Conservation (phyloP, 1,140 invertebrate species). For the Scaptomyza montana region DNA sequence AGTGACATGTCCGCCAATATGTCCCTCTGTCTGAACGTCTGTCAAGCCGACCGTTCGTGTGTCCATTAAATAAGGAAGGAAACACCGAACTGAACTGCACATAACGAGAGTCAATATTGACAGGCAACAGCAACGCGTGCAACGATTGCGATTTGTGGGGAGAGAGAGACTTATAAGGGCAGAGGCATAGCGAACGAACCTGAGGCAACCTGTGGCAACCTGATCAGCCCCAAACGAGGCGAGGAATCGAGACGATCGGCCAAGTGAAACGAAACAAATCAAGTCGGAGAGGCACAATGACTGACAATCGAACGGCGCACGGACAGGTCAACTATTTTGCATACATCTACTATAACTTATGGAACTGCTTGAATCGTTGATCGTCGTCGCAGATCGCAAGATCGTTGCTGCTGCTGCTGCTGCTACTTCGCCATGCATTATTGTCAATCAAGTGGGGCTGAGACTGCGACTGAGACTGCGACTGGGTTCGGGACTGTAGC, state of each 20-base stretch:
- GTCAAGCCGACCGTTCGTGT: conserved; percentile 71
- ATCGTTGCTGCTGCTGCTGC: conserved; percentile 40
- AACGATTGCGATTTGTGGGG: conserved; percentile 41
- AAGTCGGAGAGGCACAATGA: conserved; percentile 77
- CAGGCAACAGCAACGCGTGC: conserved; percentile 77
- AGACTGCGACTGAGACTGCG: conserved; percentile 1
- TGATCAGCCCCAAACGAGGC: conserved; percentile 29
- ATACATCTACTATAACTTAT: conserved; percentile 80
- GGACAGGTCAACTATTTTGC: conserved; percentile 83
- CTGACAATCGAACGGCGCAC: conserved; percentile 78
- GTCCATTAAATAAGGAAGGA: conserved; percentile 82
- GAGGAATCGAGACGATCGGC: conserved; percentile 41
- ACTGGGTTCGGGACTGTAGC: conserved; percentile 15
- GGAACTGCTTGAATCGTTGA: conserved; percentile 65
- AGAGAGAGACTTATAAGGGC: conserved; percentile 73
- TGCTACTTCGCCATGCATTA: conserved; percentile 80
- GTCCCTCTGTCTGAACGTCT: conserved; percentile 36
- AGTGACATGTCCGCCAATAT: conserved; percentile 73
- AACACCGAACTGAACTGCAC: conserved; percentile 67
- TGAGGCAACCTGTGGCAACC: conserved; percentile 45
- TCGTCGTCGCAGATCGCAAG: conserved; percentile 59
- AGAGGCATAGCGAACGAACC: conserved; percentile 19
- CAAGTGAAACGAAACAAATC: conserved; percentile 83
- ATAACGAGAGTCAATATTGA: conserved; percentile 81
- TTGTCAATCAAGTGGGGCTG: conserved; percentile 77